A percentile compares a stretch with the other conserved stretches of the same genome.
These are phyloP conservation scores for Neostethus bicornis DNA, from an alignment of 2,797 vertebrate genomes.

Conservation along the genomic window DNA sequence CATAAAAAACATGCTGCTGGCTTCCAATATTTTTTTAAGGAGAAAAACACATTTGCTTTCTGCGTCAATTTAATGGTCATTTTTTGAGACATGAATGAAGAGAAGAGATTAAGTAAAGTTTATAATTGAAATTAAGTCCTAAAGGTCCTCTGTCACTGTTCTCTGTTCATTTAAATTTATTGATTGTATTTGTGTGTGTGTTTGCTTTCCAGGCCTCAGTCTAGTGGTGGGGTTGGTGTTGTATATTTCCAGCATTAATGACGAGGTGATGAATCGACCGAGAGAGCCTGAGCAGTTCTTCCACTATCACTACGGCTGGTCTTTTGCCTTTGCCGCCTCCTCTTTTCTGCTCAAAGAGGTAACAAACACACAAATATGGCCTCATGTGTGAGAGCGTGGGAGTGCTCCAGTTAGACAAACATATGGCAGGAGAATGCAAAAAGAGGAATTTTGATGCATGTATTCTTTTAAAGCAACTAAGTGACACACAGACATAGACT, in stretches of 20 bases:
- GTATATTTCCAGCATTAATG: slow-evolving; percentile 93
- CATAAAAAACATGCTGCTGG: too few species aligned
- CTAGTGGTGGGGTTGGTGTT: slow-evolving; percentile 90
- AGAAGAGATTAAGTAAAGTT: too few species aligned
- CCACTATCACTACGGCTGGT: slow-evolving; percentile 91
- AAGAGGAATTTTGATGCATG: not conserved
- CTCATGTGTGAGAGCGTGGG: not conserved
- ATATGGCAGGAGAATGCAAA: not conserved
- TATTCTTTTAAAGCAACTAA: not conserved
- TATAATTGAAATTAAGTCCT: too few species aligned
- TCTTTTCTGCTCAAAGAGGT: slow-evolving; percentile 95
- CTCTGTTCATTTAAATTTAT: slow-evolving; percentile 4
- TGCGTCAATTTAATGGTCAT: too few species aligned
- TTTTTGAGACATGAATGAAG: too few species aligned
- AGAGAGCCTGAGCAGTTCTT: slow-evolving; percentile 90
- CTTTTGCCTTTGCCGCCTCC: slow-evolving; percentile 90
- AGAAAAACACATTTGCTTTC: too few species aligned
- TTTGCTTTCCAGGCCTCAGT: slow-evolving; percentile 81
- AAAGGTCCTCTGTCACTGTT: not conserved
- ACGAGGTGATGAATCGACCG: slow-evolving; percentile 92
- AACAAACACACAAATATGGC: not conserved
- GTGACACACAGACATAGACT: slow-evolving; percentile 13
- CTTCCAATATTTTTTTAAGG: too few species aligned
- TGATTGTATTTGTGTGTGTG: not conserved
- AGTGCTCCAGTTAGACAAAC: slow-evolving; percentile 3